These are phyloP conservation scores for Trachythela sp. DNA, from an alignment of 64 coral and sea anemone genomes.

Conservation along the genomic window DNA sequence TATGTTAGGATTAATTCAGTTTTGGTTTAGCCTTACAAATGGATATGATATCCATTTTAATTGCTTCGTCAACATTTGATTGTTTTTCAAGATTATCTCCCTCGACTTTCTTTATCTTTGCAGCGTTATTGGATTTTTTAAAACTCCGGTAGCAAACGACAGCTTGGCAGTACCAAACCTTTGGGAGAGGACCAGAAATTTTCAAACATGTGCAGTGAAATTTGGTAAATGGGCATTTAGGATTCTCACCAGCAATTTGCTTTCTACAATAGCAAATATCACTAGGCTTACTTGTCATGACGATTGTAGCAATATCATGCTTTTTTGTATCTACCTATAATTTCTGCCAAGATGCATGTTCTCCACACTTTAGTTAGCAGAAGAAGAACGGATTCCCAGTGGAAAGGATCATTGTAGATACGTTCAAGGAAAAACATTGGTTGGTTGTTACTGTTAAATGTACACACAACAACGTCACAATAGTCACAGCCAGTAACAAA, in stretches of 20 bases:
- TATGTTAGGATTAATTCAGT: slow-evolving; percentile 25
- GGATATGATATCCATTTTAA: slow-evolving; percentile 1
- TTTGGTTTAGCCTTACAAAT: slow-evolving; percentile 24
- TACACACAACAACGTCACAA: too few relatives aligned
- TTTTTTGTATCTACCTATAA: not conserved
- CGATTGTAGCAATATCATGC: not conserved
- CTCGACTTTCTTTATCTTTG: not conserved
- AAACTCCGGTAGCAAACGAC: not conserved
- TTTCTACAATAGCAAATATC: not conserved
- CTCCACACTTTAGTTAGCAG: not conserved
- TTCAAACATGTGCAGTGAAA: not conserved
- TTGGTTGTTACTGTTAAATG: too few relatives aligned
- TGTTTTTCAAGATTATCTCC: not conserved
- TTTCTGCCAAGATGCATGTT: slow-evolving; percentile 3
- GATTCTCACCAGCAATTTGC: not conserved
- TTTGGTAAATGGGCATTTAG: not conserved
- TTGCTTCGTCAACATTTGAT: slow-evolving; percentile 8
- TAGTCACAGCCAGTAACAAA: too few relatives aligned
- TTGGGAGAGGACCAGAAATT: not conserved
- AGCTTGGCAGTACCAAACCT: not conserved
- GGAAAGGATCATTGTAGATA: not conserved
- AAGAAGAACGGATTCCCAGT: not conserved
- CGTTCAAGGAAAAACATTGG: too few relatives aligned
- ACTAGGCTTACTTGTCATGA: not conserved
- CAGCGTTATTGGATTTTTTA: not conserved